These are phyloP conservation scores for Acheta domesticus DNA, from an alignment of 2,888 invertebrate genomes.

Conservation along the genomic window DNA sequence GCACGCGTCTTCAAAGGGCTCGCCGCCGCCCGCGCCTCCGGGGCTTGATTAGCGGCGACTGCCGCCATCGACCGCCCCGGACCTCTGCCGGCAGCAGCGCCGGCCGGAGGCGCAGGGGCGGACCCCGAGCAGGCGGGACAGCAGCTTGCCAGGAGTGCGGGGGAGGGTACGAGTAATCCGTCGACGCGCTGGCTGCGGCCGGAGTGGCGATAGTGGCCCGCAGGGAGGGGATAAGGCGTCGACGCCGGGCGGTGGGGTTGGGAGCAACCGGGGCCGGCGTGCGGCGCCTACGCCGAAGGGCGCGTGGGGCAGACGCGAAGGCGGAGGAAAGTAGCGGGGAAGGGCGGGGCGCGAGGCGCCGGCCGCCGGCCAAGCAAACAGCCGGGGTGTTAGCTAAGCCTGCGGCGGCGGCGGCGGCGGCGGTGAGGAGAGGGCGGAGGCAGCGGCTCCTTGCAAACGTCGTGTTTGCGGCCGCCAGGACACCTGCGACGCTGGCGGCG, in stretches of 20 bases:
- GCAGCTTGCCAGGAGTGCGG: background rate
- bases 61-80: background rate
- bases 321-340: no score
- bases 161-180: background rate
- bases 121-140: background rate
- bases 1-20: background rate
- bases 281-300: no score
- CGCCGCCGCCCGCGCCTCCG: background rate
- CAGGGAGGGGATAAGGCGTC: no score
- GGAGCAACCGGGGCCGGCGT: no score
- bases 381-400: slow-evolving; percentile 11
- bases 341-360: background rate
- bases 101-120: background rate
- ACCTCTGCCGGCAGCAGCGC: background rate
- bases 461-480: no score
- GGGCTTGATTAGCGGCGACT: background rate
- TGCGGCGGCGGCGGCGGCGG: background rate
- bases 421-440: background rate
- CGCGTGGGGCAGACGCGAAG: background rate
- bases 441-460: background rate
- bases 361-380: background rate
- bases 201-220: no score
- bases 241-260: no score
- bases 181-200: background rate
- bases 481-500: no score